A percentile compares a stretch with the other conserved stretches of the same genome.
Conservation (phyloP, 2,888 invertebrate genomes). For the Calliphora vomitoria region DNA sequence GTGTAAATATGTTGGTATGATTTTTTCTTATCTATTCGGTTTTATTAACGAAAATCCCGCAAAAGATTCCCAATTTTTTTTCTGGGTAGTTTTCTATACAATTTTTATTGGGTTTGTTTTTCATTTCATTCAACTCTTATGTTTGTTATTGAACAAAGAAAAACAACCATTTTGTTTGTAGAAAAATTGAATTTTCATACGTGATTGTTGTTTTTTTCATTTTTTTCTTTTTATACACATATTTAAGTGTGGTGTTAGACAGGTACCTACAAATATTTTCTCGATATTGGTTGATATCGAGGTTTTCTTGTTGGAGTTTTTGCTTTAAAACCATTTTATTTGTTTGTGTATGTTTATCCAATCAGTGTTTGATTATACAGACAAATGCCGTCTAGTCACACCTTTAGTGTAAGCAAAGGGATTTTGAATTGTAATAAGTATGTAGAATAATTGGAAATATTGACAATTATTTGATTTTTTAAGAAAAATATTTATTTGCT, state of each 20-base stretch:
- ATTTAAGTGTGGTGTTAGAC: not conserved
- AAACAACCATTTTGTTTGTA: conserved; percentile 53
- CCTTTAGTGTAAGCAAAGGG: not conserved
- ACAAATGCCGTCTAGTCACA: not conserved
- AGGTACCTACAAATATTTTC: conserved; percentile 26
- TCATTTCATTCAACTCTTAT: not conserved
- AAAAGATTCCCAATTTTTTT: not conserved
- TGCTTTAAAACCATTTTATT: conserved; percentile 3
- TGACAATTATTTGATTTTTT: too few species aligned
- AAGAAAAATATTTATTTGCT: too few species aligned
- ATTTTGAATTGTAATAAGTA: too few species aligned
- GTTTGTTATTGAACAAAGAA: conserved; percentile 25
- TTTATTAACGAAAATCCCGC: not conserved
- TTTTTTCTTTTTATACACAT: not conserved
- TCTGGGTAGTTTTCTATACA: conserved; percentile 5
- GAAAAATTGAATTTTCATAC: conserved; percentile 50
- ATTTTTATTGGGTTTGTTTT: not conserved
- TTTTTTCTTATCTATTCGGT: not conserved
- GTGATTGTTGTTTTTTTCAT: conserved; percentile 30
- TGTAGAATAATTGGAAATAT: too few species aligned
- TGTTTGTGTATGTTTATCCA: conserved; percentile 19
- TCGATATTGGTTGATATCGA: not conserved
- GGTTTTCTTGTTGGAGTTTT: not conserved
- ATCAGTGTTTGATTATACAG: conserved; percentile 28
- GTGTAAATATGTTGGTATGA: not conserved